Evolutionary conservation across 2,797 vertebrate species (phyloP).

Genomic region (Caiman crocodilus): DNA sequence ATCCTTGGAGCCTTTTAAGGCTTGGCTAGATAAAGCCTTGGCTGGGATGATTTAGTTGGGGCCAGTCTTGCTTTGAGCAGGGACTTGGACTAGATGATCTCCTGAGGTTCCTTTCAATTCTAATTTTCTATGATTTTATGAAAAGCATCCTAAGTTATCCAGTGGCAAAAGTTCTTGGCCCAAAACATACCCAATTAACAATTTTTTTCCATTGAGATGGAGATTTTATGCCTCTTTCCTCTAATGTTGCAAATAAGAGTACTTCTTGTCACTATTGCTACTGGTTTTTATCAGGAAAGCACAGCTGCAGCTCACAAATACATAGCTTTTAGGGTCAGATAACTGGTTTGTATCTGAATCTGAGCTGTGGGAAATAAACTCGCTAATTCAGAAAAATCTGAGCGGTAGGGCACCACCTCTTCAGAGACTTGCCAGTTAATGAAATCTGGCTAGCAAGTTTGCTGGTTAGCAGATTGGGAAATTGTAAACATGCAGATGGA

Average conservation of each 20-base stretch:
- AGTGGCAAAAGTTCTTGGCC: constrained; percentile 32
- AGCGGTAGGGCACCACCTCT: constrained; percentile 35
- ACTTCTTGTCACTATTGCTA: constrained; percentile 48
- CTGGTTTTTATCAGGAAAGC: constrained; percentile 54
- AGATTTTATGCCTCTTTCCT: constrained; percentile 36
- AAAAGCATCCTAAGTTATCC: constrained; percentile 43
- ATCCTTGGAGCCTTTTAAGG: too few species aligned
- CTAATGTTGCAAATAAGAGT: constrained; percentile 49
- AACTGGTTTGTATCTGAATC: constrained; percentile 10
- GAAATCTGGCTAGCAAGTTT: constrained; percentile 54
- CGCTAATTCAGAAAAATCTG: constrained; percentile 48
- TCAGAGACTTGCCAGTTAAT: constrained; percentile 45
- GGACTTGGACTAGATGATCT: too few species aligned
- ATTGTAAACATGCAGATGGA: constrained; percentile 52
- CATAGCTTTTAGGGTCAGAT: neutral
- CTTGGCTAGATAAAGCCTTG: too few species aligned
- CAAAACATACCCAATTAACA: constrained; percentile 65
- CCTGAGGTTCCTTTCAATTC: too few species aligned
- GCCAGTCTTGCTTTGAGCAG: too few species aligned
- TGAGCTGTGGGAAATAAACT: constrained; percentile 9
- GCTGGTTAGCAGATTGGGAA: constrained; percentile 53
- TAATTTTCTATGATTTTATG: too few species aligned
- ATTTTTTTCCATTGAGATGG: constrained; percentile 26
- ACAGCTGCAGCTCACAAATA: constrained; percentile 46
- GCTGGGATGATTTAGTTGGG: too few species aligned